Percentiles rank a stretch among this genome's conserved stretches.
phyloP scores from a whole-genome alignment of 2,888 invertebrate species.

The Pristionchus fissidentatus region DNA sequence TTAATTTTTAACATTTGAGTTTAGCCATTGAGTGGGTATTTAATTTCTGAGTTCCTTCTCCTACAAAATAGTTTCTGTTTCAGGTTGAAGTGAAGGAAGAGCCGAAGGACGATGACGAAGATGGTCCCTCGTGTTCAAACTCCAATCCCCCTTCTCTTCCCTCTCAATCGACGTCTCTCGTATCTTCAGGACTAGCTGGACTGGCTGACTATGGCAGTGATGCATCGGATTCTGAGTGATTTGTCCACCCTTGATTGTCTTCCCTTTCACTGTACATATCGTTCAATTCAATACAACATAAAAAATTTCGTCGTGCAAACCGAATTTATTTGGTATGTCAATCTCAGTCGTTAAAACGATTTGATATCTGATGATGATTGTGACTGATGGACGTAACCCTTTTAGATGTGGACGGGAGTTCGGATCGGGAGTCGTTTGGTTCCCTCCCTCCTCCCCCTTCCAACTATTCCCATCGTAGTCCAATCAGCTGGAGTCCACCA shows the following conservation, averaged over 20 bases:
- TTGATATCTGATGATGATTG: not conserved
- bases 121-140: not conserved
- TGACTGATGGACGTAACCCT: not conserved
- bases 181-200: slow-evolving; percentile 51
- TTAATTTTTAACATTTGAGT: too few species aligned
- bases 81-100: slow-evolving; percentile 29
- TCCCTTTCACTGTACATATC: slow-evolving; percentile 5
- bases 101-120: slow-evolving; percentile 26
- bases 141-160: slow-evolving; percentile 1
- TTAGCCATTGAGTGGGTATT: too few species aligned
- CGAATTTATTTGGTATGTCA: slow-evolving; percentile 36
- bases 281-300: not conserved
- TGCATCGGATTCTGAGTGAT: slow-evolving; percentile 49
- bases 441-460: slow-evolving; percentile 8
- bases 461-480: not conserved
- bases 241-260: not conserved
- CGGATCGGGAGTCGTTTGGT: not conserved
- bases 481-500: slow-evolving; percentile 68
- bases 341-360: not conserved
- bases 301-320: not conserved
- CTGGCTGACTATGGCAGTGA: slow-evolving; percentile 53
- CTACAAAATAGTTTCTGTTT: too few species aligned
- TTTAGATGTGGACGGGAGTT: slow-evolving; percentile 12
- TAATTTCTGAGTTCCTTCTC: too few species aligned
- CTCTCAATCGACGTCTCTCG: not conserved